A percentile compares a stretch with the other conserved stretches of the same genome.
Conservation (phyloP, 2,113 vertebrate genomes). For the Climacteris rufus region DNA sequence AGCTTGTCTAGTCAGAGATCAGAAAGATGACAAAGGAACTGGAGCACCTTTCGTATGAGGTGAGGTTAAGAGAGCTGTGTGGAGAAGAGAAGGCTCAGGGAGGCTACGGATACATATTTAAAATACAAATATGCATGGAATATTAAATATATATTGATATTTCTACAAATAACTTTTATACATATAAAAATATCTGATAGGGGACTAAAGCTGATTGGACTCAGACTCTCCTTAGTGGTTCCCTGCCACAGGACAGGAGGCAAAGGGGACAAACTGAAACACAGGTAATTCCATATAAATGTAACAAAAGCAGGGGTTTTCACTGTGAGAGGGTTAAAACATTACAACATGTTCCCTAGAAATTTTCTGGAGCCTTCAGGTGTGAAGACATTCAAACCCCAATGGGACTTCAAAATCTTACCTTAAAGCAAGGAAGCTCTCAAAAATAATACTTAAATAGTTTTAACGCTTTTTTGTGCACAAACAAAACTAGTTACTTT, state of each 20-base stretch:
- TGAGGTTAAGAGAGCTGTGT: neutral
- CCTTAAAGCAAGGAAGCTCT: neutral
- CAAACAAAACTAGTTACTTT: neutral
- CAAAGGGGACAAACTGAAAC: neutral
- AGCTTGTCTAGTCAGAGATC: neutral
- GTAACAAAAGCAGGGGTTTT: fast-evolving
- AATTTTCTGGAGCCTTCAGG: neutral
- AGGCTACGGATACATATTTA: neutral
- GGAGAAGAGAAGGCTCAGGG: neutral
- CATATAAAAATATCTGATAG: neutral
- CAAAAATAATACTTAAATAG: neutral
- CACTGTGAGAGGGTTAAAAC: neutral
- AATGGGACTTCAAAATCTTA: neutral
- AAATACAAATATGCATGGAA: neutral
- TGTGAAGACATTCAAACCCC: neutral
- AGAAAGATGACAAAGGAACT: neutral
- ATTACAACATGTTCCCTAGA: neutral
- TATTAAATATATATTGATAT: neutral
- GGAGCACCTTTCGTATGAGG: neutral
- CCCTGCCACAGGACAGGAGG: neutral
- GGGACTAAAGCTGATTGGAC: neutral
- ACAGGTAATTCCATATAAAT: neutral
- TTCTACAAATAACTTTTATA: neutral
- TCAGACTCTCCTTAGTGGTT: neutral
- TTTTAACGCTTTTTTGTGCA: neutral